Conservation (phyloP, 2,113 vertebrate genomes). For the Vidua macroura region DNA sequence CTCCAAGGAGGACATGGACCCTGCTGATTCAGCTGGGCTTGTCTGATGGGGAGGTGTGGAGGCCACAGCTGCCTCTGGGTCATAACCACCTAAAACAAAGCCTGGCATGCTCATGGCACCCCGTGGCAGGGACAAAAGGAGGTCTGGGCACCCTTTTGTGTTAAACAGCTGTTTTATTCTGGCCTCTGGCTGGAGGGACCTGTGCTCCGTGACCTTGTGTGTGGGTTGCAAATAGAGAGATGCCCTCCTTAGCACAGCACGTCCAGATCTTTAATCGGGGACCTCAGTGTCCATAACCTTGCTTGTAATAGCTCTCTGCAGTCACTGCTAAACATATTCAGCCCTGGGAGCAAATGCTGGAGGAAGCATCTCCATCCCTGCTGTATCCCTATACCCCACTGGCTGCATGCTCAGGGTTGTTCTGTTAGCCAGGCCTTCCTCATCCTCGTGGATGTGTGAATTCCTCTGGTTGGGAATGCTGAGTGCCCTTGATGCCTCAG, state of each 20-base stretch:
- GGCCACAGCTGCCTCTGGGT: background rate
- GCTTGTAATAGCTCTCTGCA: background rate
- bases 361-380: background rate
- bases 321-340: background rate
- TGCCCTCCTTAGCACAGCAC: background rate
- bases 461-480: background rate
- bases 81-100: background rate
- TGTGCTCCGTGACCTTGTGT: background rate
- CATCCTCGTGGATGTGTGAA: background rate
- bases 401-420: fast-evolving
- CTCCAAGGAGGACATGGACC: background rate
- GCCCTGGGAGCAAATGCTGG: background rate
- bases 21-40: background rate
- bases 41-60: background rate
- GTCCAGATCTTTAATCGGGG: background rate
- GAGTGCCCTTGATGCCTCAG: background rate
- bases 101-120: background rate
- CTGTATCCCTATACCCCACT: fast-evolving
- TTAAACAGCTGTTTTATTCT: background rate
- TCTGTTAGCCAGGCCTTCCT: background rate
- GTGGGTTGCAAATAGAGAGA: background rate
- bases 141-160: background rate
- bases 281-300: background rate
- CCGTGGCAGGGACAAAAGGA: background rate
- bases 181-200: background rate